Evolutionary conservation across 2,888 invertebrate genomes (phyloP), one percentile per base, ranked within the genome.

Genomic region (Eupithecia pulchellata): DNA sequence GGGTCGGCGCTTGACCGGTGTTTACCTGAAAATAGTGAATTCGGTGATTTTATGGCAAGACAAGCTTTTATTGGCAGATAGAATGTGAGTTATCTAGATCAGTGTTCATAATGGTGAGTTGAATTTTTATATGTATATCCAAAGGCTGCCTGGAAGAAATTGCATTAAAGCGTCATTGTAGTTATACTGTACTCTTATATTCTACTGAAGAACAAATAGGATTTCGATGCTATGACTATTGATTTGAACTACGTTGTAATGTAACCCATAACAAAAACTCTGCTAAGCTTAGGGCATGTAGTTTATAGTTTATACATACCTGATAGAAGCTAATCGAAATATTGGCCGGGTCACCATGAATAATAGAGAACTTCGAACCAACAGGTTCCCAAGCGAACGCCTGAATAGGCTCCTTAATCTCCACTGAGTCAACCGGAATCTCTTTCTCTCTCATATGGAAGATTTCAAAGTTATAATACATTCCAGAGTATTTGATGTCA

Each of bases 361-460:
- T 99, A 69, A 99, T 98, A 0, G 98, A 97, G 90, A 99, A 99
- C 87, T 99, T 99, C 64, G 97, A 97, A 2, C 99, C 99, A 9
- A 98, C 95, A 0, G 99, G 99, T 88, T 99, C 99, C 99, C 99
- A 99, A 0, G 99, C 99, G 85, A 99, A 99, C 0, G 99, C 98
- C 83, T 98, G 97, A 69, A 98, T 98, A 0, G 97, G 96, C 84
- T 98, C 98, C 88, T 99, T 99, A 75, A 99, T 97, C 91, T 99
- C 99, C 1, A 99, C 97, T 14, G 98, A 98, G 88, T 99, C 99
- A 0, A 99, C 99, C 0, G 99, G 99, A 80, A 99, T 98, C 88
- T 98, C 97, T 84, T 99, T 99, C 86, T 99, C 99, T 67, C 98
- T 95, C 97, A 99, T 98, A 86, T 99, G 99, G 95, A 99, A 99